Evolutionary conservation across 2,888 invertebrate genomes (phyloP).

Genomic region (Hypomecis atomaria): DNA sequence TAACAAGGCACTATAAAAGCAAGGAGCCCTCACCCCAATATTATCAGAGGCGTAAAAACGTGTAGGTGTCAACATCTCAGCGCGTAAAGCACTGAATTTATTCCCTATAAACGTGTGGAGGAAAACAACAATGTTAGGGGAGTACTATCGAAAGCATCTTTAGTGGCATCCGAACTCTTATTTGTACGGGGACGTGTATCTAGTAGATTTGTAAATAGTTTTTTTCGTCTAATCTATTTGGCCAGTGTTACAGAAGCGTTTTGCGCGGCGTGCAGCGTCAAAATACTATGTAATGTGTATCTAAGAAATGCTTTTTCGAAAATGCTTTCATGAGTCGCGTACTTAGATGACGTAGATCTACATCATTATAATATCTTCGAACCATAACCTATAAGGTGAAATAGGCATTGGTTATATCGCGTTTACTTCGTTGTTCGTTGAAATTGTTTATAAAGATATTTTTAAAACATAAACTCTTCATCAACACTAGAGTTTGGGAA

Average conservation of each 20-base stretch:
- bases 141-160: slow-evolving; percentile 50
- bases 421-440: too few species aligned
- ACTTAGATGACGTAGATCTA: too few species aligned
- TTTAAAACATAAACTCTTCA: too few species aligned
- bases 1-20: slow-evolving; percentile 59
- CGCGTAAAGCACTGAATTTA: slow-evolving; percentile 69
- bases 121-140: slow-evolving; percentile 50
- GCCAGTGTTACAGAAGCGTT: background rate
- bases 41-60: slow-evolving; percentile 60
- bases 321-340: too few species aligned
- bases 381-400: too few species aligned
- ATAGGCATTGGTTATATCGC: too few species aligned
- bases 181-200: slow-evolving; percentile 36
- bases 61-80: slow-evolving; percentile 62
- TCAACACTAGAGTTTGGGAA: too few species aligned
- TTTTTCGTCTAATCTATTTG: background rate
- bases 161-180: slow-evolving; percentile 47
- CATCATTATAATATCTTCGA: too few species aligned
- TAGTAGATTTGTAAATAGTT: slow-evolving; percentile 3
- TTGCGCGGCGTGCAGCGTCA: too few species aligned
- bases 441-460: too few species aligned
- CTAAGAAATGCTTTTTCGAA: too few species aligned
- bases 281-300: too few species aligned
- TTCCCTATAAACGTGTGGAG: slow-evolving; percentile 57
- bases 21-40: slow-evolving; percentile 55